Evolutionary conservation across 2,113 vertebrate genomes (phyloP), one percentile per base, ranked within the genome.

Genomic region (Charadrius vociferus): DNA sequence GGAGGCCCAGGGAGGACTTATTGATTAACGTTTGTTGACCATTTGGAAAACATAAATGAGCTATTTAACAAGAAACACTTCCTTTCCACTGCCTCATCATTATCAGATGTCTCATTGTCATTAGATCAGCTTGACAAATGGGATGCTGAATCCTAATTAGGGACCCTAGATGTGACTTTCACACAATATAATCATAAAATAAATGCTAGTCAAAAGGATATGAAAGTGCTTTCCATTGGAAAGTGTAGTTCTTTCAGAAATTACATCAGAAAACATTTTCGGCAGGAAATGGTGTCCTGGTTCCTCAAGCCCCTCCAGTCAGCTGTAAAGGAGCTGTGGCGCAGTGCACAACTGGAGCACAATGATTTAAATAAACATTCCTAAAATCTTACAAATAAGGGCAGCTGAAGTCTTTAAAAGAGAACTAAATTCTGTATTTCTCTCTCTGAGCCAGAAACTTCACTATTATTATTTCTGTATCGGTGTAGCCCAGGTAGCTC

Each of bases 111-210:
- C 86, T 93, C 87, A 70, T 30, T 84, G 56, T 85, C 80, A 80
- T 91, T 93, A 85, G 47, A 90, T 86, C 75, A 93, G 86, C 62
- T 53, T 86, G 53, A 81, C 88, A 95, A 94, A 96, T 88, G 32
- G 13, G 29, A 88, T 58, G n/a, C 68, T 86, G 73, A 83, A 88
- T 83, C 55, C 80, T 78, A 71, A 90, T 86, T 90, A 80, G 20
- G 20, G 55, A 29, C 41, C 52, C 49, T 56, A 93, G 66, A 88
- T 88, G 79, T 72, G 86, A 73, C 81, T 93, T 84, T 81, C 68
- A 81, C 56, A 71, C 21, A 78, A 59, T 36, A 15, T 17, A 81
- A 93, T 86, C 12, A 71, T 74, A 59, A 92, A 92, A 83, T 41
- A 59, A 72, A 92, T 12, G 16, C 36, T 53, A 88, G 32, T 39